These are phyloP conservation scores for Botia kubotai DNA, from an alignment of 2,797 vertebrate species.

Conservation along the genomic window DNA sequence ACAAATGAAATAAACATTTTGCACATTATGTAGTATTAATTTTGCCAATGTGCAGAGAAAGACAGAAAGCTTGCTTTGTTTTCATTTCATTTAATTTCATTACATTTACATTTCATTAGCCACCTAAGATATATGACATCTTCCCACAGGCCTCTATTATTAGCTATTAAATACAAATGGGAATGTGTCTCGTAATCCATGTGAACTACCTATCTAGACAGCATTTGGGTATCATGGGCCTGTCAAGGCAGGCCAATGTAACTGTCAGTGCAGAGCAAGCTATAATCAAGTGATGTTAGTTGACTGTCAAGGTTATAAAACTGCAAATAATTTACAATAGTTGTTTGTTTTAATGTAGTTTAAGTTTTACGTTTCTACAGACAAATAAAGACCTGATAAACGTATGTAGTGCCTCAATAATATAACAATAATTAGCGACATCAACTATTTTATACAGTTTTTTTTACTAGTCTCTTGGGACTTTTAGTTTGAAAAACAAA, in stretches of 20 bases:
- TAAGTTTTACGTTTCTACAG: background rate
- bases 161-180: background rate
- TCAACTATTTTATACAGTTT: background rate
- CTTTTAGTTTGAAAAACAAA: conserved; percentile 39
- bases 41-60: background rate
- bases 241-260: background rate
- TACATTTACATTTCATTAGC: too few species aligned
- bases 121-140: background rate
- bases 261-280: background rate
- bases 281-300: conserved; percentile 7
- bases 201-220: background rate
- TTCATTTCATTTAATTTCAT: conserved; percentile 5
- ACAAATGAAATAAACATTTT: background rate
- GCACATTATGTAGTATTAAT: too few species aligned
- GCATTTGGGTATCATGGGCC: background rate
- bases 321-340: background rate
- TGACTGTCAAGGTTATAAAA: conserved; percentile 20
- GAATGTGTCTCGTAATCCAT: background rate
- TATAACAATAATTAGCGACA: background rate
- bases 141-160: background rate
- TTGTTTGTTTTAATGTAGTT: background rate
- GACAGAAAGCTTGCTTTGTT: background rate
- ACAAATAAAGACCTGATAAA: background rate
- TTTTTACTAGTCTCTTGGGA: background rate
- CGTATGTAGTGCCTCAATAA: too few species aligned